These are phyloP conservation scores for Alentia gelatinosa DNA, from an alignment of 2,888 invertebrate species.

Conservation along the genomic window DNA sequence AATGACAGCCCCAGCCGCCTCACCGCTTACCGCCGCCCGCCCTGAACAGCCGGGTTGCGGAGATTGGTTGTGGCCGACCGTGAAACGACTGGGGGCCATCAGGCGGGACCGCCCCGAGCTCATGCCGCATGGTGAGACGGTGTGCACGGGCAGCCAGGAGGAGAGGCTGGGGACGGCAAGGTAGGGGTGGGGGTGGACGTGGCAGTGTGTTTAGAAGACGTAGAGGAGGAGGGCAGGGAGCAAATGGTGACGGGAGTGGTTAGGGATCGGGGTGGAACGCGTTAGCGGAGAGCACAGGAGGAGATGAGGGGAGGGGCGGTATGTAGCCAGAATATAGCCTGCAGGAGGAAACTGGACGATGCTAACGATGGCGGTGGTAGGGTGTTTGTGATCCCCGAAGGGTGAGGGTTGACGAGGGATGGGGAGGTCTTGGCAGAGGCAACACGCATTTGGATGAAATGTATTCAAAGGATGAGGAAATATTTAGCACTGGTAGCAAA, in stretches of 20 bases:
- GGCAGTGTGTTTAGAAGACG: no score
- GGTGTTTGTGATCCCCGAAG: no score
- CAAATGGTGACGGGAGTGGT: not conserved
- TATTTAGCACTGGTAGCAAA: no score
- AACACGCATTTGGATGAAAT: no score
- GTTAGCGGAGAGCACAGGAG: not conserved
- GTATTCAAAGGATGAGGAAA: no score
- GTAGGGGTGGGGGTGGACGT: not conserved
- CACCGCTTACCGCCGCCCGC: not conserved
- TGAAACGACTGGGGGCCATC: slow-evolving; percentile 46
- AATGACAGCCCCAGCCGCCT: not conserved
- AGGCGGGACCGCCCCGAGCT: not conserved
- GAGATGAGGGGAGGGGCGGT: not conserved
- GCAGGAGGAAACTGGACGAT: no score
- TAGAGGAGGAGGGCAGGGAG: not conserved
- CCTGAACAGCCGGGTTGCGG: not conserved
- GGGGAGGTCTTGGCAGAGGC: no score
- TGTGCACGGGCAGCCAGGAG: not conserved
- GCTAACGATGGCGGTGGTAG: no score
- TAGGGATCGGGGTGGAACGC: not conserved
- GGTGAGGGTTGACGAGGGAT: no score
- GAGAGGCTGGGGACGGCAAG: not conserved
- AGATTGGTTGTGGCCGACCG: slow-evolving; percentile 44
- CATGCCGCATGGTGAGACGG: not conserved
- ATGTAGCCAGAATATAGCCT: no score